Evolutionary conservation across 2,113 vertebrate genomes (phyloP).

Genomic region (Heteronetta atricapilla): DNA sequence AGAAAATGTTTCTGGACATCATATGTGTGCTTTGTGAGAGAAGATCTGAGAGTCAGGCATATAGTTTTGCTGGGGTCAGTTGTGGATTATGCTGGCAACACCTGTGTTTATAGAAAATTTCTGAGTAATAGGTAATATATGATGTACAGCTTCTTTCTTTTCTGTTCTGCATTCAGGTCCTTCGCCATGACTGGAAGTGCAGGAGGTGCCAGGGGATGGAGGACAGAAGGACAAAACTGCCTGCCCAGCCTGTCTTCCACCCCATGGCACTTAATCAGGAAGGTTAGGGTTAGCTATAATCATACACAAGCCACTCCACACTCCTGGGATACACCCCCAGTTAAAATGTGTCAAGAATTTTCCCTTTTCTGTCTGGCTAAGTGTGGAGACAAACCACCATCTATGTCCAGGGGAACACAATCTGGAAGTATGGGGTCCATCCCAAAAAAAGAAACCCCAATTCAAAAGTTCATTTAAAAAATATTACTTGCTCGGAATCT

Average conservation of each 20-base stretch:
- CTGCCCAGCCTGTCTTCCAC: neutral
- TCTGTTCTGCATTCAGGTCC: neutral
- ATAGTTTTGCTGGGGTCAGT: neutral
- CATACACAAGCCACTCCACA: neutral
- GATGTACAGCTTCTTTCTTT: neutral
- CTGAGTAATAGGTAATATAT: neutral
- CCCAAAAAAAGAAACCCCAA: neutral
- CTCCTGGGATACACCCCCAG: neutral
- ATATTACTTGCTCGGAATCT: neutral
- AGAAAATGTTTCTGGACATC: neutral
- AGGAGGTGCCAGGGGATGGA: neutral
- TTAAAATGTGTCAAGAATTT: neutral
- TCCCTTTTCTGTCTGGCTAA: neutral
- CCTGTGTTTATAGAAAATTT: neutral
- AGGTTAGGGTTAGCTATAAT: neutral
- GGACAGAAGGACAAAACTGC: neutral
- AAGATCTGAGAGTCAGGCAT: neutral
- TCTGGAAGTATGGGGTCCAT: neutral
- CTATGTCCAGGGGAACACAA: neutral
- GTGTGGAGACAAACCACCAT: fast-evolving
- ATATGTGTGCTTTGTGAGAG: neutral
- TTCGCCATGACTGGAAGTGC: too few species aligned
- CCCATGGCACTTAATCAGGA: fast-evolving
- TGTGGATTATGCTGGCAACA: neutral
- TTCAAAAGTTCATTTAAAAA: neutral